Conservation (phyloP, 2,113 vertebrate genomes). For the Orthonyx spaldingii region DNA sequence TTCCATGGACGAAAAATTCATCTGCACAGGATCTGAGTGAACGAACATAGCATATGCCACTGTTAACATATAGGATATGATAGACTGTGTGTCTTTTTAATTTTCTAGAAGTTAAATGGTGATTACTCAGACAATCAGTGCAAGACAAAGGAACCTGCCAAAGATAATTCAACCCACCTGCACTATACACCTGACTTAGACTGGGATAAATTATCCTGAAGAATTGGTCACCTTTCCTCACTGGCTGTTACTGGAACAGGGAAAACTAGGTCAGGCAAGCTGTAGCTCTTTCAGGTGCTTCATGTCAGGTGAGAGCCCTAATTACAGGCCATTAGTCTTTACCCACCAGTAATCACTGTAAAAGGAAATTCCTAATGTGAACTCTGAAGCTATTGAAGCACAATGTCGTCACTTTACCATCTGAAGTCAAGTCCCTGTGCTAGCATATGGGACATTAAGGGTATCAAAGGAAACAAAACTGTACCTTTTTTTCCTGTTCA, state of each 20-base stretch:
- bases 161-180: neutral
- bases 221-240: neutral
- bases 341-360: neutral
- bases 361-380: neutral
- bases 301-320: neutral
- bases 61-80: neutral
- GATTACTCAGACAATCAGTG: neutral
- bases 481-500: neutral
- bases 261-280: neutral
- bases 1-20: neutral
- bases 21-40: neutral
- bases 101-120: neutral
- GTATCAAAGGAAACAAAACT: neutral
- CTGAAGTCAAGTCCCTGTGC: neutral
- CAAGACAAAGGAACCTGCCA: neutral
- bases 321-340: neutral
- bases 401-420: neutral
- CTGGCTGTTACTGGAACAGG: neutral
- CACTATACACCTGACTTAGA: neutral
- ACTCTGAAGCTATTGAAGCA: neutral
- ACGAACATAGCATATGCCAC: neutral
- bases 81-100: neutral
- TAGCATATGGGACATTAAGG: neutral
- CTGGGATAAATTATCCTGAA: neutral
- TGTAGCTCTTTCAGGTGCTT: neutral